Evolutionary conservation across 2,888 invertebrate genomes (phyloP), one percentile per base, ranked within the genome.

Genomic region (Acleris cristana): DNA sequence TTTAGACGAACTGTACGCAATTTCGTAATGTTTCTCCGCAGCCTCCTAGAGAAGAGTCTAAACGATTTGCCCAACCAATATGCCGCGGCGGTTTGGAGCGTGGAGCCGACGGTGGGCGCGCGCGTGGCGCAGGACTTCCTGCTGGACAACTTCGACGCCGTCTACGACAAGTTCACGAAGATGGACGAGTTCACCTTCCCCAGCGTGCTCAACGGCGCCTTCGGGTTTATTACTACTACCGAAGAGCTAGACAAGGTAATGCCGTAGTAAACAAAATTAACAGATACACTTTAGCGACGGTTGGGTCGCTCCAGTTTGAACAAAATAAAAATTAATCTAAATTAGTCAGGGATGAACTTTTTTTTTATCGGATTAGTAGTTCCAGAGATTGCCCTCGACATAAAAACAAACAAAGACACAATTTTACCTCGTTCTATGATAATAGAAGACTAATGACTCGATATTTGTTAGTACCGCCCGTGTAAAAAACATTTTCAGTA

Each of bases 81-180:
- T 78, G 89, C 91, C 0, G 77, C 84, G 1, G 79, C 83, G 0
- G 86, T 79, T 19, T 93, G 93, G 93, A 77, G 81, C 60, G 86
- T 90, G 26, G 87, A 88, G 19, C 80, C 88, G 0, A 83, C 87
- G 0, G 14, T 79, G 0, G 90, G 93, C 57, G 95, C 96, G 70
- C 93, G 94, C 0, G 88, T 96, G 21, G 97, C 97, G 0, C 97
- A 96, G 78, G 94, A 95, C 74, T 96, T 95, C 81, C 89, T 98
- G 7, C 89, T 96, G 19, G 93, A 94, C 23, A 94, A 96, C 83
- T 97, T 97, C 95, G 83, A 92, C 8, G 88, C 93, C 2, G 94
- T 97, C 1, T 82, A 87, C 76, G 69, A 58, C 21, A 83, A 76
- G 65, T 90, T 91, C 81, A 81, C 82, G 0, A 73, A 76, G 0